These are phyloP conservation scores for Centruroides vittatus DNA, from an alignment of 1,140 invertebrate genomes.

Conservation along the genomic window DNA sequence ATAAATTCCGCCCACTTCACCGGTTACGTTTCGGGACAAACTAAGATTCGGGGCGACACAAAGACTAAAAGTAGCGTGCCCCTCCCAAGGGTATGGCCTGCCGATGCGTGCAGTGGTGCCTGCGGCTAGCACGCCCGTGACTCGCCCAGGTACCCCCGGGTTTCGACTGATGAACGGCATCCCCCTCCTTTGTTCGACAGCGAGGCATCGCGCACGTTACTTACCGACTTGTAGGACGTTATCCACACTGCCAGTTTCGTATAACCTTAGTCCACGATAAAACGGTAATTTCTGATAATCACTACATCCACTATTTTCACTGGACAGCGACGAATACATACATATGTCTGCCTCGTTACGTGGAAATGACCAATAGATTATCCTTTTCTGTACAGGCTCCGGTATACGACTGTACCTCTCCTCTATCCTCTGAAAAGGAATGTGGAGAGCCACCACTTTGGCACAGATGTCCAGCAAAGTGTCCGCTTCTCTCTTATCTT, in stretches of 20 bases:
- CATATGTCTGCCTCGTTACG: slow-evolving; percentile 70
- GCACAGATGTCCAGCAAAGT: slow-evolving; percentile 64
- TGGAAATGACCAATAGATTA: slow-evolving; percentile 79
- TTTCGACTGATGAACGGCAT: background rate
- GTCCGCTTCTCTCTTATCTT: slow-evolving; percentile 24
- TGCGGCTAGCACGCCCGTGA: slow-evolving; percentile 14
- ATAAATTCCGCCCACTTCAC: no score
- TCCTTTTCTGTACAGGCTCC: slow-evolving; percentile 68
- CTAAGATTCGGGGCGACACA: no score
- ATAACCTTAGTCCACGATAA: slow-evolving; percentile 64
- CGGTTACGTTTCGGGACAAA: no score
- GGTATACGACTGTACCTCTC: slow-evolving; percentile 71
- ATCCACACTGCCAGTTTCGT: slow-evolving; percentile 61
- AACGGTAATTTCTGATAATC: slow-evolving; percentile 60
- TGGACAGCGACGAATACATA: slow-evolving; percentile 69
- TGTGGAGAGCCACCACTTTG: slow-evolving; percentile 63
- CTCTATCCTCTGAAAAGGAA: slow-evolving; percentile 72
- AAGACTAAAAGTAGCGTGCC: background rate
- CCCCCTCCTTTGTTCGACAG: slow-evolving; percentile 10
- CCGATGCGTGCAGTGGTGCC: slow-evolving; percentile 8
- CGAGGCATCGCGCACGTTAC: slow-evolving; percentile 27
- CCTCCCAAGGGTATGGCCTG: background rate
- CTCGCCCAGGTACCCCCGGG: slow-evolving; percentile 24
- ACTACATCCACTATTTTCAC: slow-evolving; percentile 22
- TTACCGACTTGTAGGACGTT: slow-evolving; percentile 78